Percentiles rank a stretch among this genome's conserved stretches.
phyloP scores from a whole-genome alignment of 2,888 invertebrate species.

The Salticus scenicus region DNA sequence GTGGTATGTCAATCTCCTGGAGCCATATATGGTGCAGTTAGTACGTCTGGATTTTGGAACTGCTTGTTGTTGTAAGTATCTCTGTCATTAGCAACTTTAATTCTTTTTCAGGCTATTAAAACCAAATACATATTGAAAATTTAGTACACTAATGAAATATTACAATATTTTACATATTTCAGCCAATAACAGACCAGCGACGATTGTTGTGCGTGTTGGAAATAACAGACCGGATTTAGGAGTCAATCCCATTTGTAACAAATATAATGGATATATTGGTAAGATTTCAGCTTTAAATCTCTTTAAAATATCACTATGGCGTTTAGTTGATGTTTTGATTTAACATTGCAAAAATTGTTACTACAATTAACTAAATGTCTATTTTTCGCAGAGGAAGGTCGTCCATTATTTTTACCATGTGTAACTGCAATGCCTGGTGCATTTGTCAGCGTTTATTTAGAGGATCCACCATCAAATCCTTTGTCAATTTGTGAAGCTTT shows the following conservation, averaged over 20 bases:
- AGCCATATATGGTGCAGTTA: constrained; percentile 95
- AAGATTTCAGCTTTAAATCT: neutral
- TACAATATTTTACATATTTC: constrained; percentile 23
- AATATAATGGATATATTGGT: constrained; percentile 80
- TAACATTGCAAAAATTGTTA: no score
- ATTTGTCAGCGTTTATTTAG: constrained; percentile 92
- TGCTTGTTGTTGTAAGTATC: constrained; percentile 83
- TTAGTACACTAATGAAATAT: no score
- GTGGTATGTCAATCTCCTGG: constrained; percentile 95
- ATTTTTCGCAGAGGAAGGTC: constrained; percentile 83
- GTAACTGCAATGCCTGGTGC: constrained; percentile 97
- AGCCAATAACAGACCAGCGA: constrained; percentile 81
- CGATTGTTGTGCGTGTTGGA: constrained; percentile 91
- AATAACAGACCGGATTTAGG: constrained; percentile 94
- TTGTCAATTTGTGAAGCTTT: constrained; percentile 94
- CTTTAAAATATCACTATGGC: neutral
- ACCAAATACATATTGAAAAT: no score
- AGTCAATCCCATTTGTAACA: constrained; percentile 93
- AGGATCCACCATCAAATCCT: constrained; percentile 84
- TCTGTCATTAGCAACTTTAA: neutral
- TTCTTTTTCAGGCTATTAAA: constrained; percentile 3
- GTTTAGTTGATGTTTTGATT: neutral
- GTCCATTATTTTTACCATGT: constrained; percentile 92
- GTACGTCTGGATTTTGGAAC: constrained; percentile 93
- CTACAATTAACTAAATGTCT: neutral